Evolutionary conservation across 2,113 vertebrate species (phyloP).

Genomic region (Callipepla californica): DNA sequence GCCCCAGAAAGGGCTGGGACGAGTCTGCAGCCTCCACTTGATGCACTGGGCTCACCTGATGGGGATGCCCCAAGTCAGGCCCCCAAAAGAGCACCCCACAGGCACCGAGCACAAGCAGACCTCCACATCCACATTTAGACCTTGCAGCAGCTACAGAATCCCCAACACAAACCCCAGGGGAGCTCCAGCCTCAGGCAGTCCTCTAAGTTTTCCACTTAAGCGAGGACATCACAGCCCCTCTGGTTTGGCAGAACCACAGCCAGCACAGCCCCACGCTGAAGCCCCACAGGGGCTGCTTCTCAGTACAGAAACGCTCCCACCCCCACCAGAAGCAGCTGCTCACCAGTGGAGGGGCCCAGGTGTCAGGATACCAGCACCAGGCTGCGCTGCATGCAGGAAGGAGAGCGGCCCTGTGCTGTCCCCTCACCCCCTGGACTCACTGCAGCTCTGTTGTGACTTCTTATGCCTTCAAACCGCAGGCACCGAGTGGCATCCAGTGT

Average conservation of each 20-base stretch:
- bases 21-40: background rate
- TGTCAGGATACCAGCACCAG: background rate
- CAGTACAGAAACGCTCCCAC: background rate
- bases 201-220: background rate
- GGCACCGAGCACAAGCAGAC: background rate
- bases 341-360: rapidly evolving
- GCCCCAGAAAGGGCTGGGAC: background rate
- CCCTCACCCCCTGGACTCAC: rapidly evolving
- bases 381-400: background rate
- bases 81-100: background rate
- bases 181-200: background rate
- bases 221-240: rapidly evolving
- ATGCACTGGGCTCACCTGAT: rapidly evolving
- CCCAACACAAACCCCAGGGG: background rate
- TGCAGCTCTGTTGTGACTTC: background rate
- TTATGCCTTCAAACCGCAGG: background rate
- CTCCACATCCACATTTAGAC: background rate
- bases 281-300: background rate
- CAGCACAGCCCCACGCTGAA: background rate
- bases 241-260: background rate
- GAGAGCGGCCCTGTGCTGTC: background rate
- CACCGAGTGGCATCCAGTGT: background rate
- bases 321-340: background rate
- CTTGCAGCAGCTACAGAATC: background rate
- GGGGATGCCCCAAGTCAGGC: background rate